Evolutionary conservation across 2,888 invertebrate species (phyloP), one percentile per base, ranked within the genome.

Genomic region (Pasiphila rectangulata): DNA sequence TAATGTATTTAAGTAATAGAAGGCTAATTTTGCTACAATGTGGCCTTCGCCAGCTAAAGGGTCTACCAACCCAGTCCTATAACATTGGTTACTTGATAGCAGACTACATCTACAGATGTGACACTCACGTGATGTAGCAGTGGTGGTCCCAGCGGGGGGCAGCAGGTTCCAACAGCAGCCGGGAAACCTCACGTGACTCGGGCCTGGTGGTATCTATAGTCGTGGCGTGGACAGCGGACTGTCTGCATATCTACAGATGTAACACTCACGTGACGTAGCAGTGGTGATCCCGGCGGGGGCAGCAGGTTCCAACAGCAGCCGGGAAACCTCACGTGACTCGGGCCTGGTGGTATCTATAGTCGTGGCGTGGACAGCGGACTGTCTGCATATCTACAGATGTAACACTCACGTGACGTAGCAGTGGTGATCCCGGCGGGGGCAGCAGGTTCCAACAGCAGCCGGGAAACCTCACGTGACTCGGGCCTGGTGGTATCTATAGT

Each of bases 181-280:
- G n/a, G n/a, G n/a, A n/a, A n/a, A n/a, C n/a, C n/a, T n/a, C n/a
- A n/a, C n/a, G n/a, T n/a, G n/a, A n/a, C n/a, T n/a, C n/a, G n/a
- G n/a, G n/a, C n/a, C n/a, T n/a, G n/a, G n/a, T n/a, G 10, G 27
- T 4, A 15, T 29, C 29, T 15, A 15, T 7, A 15, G 29, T 0
- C 7, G 12, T 3, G 13, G 4, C 3, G n/a, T 4, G 3, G 17
- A 2, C 17, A 17, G 17, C 3, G 4, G 6, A 21, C 6, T 5
- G 6, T 6, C 2, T 6, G 21, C 4, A 2, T 6, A 9, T 23
- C 9, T 15, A 19, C 12, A 39, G 34, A 32, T 17, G 13, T 16
- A 10, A 24, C 41, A 54, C 54, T 54, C 44, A 54, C 54, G 55
- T 36, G 40, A 9, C 24, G 43, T 12, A 25, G 32, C 6, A 4